Percentiles rank a stretch among this genome's conserved stretches.
These are phyloP conservation scores for Brachypteracias leptosomus DNA, from an alignment of 2,113 vertebrate genomes.

Conservation along the genomic window DNA sequence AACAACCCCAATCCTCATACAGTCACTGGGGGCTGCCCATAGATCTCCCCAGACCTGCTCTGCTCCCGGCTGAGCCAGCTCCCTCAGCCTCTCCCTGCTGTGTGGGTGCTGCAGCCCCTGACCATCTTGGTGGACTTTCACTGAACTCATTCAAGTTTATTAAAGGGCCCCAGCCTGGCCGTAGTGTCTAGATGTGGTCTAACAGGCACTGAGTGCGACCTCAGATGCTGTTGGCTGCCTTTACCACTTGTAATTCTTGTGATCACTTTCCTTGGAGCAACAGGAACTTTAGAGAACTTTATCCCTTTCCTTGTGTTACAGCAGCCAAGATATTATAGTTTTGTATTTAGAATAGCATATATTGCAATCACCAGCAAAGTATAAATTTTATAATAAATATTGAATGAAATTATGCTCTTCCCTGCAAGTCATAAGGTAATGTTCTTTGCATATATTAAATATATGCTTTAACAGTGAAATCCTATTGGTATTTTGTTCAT, in stretches of 20 bases:
- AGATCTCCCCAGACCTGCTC: neutral
- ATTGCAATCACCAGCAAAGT: neutral
- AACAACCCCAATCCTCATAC: fast-evolving
- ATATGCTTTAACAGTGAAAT: neutral
- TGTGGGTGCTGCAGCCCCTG: too few species aligned
- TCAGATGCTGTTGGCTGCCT: neutral
- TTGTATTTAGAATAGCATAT: neutral
- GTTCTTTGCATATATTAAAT: neutral
- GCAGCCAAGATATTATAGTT: neutral
- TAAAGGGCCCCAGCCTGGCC: neutral
- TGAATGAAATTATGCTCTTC: neutral
- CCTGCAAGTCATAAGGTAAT: neutral
- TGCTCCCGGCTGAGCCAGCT: neutral
- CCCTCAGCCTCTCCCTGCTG: neutral
- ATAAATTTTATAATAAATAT: neutral
- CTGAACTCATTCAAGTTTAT: neutral
- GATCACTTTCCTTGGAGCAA: neutral
- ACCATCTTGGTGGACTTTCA: neutral
- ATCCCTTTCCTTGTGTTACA: too few species aligned
- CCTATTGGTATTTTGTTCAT: neutral
- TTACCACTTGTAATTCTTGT: neutral
- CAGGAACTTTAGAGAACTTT: too few species aligned
- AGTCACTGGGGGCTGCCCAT: neutral
- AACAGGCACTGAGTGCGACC: neutral
- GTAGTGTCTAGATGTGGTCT: neutral